Conservation (phyloP, 2,797 vertebrate species). For the Oreonectes daqikongensis region DNA sequence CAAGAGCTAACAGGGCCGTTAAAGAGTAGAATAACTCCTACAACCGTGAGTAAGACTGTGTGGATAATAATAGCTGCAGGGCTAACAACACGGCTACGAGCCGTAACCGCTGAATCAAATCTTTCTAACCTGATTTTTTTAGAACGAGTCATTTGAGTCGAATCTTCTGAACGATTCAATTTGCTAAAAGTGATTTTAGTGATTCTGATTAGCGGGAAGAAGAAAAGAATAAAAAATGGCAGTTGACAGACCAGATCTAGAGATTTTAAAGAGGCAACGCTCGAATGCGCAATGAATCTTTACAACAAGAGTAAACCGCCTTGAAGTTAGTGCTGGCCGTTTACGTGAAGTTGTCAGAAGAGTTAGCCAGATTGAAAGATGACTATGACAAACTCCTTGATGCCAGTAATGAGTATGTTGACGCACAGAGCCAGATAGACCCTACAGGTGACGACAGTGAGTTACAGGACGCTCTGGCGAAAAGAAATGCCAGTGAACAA, state of each 20-base stretch:
- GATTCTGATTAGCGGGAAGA: neutral
- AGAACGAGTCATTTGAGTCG: too few species aligned
- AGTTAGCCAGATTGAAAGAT: neutral
- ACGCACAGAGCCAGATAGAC: neutral
- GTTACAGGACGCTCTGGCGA: neutral
- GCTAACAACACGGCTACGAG: neutral
- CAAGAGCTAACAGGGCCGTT: neutral
- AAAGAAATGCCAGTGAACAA: neutral
- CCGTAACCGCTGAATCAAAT: neutral
- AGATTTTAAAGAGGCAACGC: neutral
- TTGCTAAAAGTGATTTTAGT: neutral
- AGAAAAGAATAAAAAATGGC: neutral
- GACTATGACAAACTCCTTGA: constrained; percentile 3
- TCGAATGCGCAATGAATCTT: too few species aligned
- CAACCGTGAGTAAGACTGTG: neutral
- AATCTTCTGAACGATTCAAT: neutral
- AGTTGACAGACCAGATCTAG: neutral
- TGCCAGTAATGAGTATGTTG: neutral
- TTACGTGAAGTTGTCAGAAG: constrained; percentile 2
- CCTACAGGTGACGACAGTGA: neutral
- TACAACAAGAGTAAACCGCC: too few species aligned
- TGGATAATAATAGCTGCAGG: neutral
- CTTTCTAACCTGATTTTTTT: too few species aligned
- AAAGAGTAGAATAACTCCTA: neutral
- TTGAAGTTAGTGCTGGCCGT: too few species aligned